Conservation (phyloP, 2,888 invertebrate species). For the Mermis nigrescens region DNA sequence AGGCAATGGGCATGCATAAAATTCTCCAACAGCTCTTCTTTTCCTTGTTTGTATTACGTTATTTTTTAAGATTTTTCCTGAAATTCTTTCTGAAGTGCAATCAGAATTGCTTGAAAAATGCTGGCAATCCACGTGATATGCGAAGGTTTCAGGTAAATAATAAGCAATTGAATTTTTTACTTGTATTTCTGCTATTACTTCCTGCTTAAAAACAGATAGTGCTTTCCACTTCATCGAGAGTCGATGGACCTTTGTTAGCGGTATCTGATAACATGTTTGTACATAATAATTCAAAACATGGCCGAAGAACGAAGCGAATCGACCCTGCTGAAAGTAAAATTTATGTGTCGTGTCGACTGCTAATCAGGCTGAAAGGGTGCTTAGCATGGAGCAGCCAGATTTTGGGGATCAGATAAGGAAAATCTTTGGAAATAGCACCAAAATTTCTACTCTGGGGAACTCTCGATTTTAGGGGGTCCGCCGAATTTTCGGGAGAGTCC, state of each 20-base stretch:
- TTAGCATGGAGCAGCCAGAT: no score
- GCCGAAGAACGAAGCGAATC: constrained; percentile 72
- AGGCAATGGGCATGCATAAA: no score
- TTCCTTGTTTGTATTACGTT: constrained; percentile 15
- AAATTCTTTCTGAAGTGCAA: constrained; percentile 99
- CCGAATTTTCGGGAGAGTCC: no score
- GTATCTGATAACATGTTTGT: constrained; percentile 99
- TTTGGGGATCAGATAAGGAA: no score
- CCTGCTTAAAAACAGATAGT: constrained; percentile 55
- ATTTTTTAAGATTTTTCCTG: constrained; percentile 85
- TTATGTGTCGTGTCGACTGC: no score
- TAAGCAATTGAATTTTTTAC: no score
- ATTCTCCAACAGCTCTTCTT: background rate
- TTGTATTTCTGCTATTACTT: no score
- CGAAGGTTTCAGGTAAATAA: constrained; percentile 80
- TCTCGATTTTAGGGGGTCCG: no score
- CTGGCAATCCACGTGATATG: constrained; percentile 98
- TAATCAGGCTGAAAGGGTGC: no score
- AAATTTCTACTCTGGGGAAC: no score
- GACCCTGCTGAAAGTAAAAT: constrained; percentile 37
- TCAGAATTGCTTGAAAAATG: constrained; percentile 98
- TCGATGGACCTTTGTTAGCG: constrained; percentile 83
- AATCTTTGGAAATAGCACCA: no score
- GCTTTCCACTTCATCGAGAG: constrained; percentile 81
- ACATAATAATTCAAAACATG: constrained; percentile 99